phyloP scores from a whole-genome alignment of 2,113 vertebrate genomes.

The Dendrocopos noguchii region DNA sequence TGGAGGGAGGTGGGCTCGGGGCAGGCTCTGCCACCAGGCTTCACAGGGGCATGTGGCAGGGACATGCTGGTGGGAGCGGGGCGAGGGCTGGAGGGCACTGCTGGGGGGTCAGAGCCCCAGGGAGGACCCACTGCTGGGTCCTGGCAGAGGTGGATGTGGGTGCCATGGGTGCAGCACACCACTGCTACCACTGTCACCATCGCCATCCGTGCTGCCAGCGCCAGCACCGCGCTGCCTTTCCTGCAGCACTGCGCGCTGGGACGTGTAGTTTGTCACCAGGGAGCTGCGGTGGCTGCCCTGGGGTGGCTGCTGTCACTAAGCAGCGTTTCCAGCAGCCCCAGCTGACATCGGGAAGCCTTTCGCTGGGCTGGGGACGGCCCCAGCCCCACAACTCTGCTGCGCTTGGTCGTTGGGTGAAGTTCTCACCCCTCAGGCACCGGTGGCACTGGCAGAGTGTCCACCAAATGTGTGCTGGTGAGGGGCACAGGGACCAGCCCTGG shows the following conservation, averaged over 20 bases:
- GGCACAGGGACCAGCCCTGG: accelerated
- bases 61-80: not conserved
- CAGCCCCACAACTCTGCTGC: not conserved
- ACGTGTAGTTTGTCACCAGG: not conserved
- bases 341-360: not conserved
- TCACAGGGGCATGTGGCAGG: too few species aligned
- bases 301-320: not conserved
- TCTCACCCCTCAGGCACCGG: not conserved
- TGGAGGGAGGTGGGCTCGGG: accelerated
- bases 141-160: not conserved
- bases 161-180: not conserved
- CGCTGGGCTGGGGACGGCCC: not conserved
- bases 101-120: too few species aligned
- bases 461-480: not conserved
- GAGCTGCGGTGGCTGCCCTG: accelerated
- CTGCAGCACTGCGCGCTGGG: not conserved
- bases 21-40: not conserved
- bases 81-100: not conserved
- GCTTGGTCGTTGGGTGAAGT: not conserved
- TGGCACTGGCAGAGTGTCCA: not conserved
- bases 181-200: accelerated
- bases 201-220: too few species aligned
- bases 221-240: accelerated
- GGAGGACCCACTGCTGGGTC: accelerated
- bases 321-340: not conserved